Evolutionary conservation across 2,888 invertebrate species (phyloP).

Genomic region (Hirtodrosophila duncani): DNA sequence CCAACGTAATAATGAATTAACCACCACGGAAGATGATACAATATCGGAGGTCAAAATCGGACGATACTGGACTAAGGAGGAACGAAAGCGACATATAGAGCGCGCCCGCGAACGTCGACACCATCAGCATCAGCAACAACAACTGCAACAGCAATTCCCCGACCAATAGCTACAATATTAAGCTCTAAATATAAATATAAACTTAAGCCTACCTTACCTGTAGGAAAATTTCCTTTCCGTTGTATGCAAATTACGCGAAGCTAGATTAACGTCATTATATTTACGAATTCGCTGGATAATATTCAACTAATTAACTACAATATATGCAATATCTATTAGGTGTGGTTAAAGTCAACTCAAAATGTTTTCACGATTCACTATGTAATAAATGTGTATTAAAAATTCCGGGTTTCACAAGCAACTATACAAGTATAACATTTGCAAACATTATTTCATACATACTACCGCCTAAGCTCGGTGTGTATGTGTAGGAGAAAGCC

Average conservation of each 20-base stretch:
- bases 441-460: not conserved
- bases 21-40: slow-evolving; percentile 88
- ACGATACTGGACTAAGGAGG: slow-evolving; percentile 87
- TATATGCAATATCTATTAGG: no score
- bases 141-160: slow-evolving; percentile 18
- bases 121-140: slow-evolving; percentile 39
- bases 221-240: slow-evolving; percentile 21
- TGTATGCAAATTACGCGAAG: slow-evolving; percentile 4
- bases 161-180: slow-evolving; percentile 20
- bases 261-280: no score
- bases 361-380: no score
- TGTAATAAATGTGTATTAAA: no score
- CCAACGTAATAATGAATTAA: slow-evolving; percentile 78
- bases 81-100: slow-evolving; percentile 86
- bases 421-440: no score
- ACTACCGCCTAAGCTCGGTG: not conserved
- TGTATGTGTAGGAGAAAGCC: slow-evolving; percentile 2
- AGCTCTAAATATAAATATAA: slow-evolving; percentile 15
- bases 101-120: slow-evolving; percentile 83
- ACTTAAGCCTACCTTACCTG: slow-evolving; percentile 3
- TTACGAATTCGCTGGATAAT: no score
- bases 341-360: no score
- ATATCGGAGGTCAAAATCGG: slow-evolving; percentile 87
- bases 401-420: slow-evolving; percentile 29
- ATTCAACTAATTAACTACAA: no score